phyloP scores from a whole-genome alignment of 2,888 invertebrate species.

The Sturmia bella region DNA sequence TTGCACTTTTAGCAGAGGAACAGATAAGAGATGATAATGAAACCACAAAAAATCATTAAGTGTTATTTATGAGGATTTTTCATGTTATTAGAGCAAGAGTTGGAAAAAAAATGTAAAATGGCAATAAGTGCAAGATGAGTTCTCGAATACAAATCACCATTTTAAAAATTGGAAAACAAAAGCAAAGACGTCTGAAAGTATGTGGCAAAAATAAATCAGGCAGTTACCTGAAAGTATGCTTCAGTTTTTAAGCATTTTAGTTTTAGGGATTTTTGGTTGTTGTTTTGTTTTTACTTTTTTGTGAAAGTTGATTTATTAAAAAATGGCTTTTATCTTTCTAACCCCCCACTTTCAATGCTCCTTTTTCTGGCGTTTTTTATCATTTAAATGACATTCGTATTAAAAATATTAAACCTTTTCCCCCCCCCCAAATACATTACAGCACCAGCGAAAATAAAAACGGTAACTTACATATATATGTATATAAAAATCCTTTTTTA shows the following conservation, averaged over 20 bases:
- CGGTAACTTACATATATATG: constrained; percentile 71
- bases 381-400: constrained; percentile 64
- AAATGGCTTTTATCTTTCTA: constrained; percentile 64
- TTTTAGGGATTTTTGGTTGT: constrained; percentile 17
- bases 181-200: background rate
- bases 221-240: constrained; percentile 3
- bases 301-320: constrained; percentile 65
- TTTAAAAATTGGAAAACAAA: constrained; percentile 8
- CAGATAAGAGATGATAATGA: constrained; percentile 52
- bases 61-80: constrained; percentile 60
- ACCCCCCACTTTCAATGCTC: constrained; percentile 15
- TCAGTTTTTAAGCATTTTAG: background rate
- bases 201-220: background rate
- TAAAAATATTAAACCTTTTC: constrained; percentile 61
- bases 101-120: background rate
- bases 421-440: constrained; percentile 2
- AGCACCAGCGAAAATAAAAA: constrained; percentile 28
- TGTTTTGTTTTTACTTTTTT: constrained; percentile 10
- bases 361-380: constrained; percentile 42
- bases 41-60: constrained; percentile 62
- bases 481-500: constrained; percentile 69
- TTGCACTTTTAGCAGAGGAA: constrained; percentile 30
- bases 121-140: constrained; percentile 7
- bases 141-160: constrained; percentile 22
- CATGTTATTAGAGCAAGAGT: background rate